These are phyloP conservation scores for Phenganax stokvisi DNA, from an alignment of 92 coral and sea anemone genomes.

Conservation along the genomic window DNA sequence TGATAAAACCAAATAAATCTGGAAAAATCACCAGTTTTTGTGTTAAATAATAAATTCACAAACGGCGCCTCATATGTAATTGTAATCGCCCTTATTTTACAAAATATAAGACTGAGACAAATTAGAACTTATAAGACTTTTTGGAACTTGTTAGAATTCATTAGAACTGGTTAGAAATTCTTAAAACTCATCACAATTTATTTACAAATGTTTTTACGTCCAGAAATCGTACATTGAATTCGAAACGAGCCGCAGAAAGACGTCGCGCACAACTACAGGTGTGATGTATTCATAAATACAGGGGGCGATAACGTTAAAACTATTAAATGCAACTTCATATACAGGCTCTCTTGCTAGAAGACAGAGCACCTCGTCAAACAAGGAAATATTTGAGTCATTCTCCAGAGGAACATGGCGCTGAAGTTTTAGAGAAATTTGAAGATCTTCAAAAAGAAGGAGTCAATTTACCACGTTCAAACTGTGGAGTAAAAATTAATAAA, in stretches of 20 bases:
- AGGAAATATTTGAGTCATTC: not conserved
- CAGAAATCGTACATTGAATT: slow-evolving; percentile 48
- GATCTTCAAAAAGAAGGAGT: slow-evolving; percentile 81
- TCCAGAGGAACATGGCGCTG: slow-evolving; percentile 29
- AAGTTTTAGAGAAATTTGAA: slow-evolving; percentile 53
- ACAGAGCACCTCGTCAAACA: not conserved
- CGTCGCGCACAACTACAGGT: slow-evolving; percentile 86
- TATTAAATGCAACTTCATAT: not conserved
- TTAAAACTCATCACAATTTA: too few species aligned
- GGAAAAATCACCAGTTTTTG: too few species aligned
- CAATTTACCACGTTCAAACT: slow-evolving; percentile 3
- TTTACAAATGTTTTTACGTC: slow-evolving; percentile 26
- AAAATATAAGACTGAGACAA: too few species aligned
- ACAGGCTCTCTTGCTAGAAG: slow-evolving; percentile 29
- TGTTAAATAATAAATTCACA: too few species aligned
- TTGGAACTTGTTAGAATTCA: not conserved
- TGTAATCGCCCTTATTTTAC: too few species aligned
- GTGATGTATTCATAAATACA: not conserved
- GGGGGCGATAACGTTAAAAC: not conserved
- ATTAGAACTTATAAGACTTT: not conserved
- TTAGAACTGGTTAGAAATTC: not conserved
- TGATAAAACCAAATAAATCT: too few species aligned
- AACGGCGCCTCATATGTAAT: too few species aligned
- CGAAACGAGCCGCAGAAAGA: slow-evolving; percentile 78
- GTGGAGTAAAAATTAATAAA: slow-evolving; percentile 72